A percentile compares a stretch with the other conserved stretches of the same genome.
Evolutionary conservation across 2,888 invertebrate species (phyloP).

Genomic region (Pyrgus malvae): DNA sequence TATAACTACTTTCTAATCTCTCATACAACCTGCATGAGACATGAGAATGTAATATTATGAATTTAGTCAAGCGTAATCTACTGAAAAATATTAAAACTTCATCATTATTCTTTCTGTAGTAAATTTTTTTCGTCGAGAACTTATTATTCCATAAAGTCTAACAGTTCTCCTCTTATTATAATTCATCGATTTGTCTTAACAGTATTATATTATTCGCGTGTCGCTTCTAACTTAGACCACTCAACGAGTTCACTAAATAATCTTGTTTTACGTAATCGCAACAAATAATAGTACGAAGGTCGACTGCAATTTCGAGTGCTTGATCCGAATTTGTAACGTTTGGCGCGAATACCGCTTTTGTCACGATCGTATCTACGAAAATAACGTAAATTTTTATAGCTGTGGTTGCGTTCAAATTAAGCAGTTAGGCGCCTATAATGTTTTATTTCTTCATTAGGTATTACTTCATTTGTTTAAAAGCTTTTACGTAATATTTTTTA

Average conservation of each 20-base stretch:
- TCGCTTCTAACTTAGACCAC: not conserved
- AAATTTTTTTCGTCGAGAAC: no score
- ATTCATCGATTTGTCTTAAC: no score
- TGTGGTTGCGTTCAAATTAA: not conserved
- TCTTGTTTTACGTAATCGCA: conserved; percentile 12
- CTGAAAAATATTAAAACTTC: no score
- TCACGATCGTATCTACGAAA: conserved; percentile 14
- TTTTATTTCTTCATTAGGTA: not conserved
- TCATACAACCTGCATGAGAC: no score
- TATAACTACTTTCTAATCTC: no score
- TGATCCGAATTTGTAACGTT: conserved; percentile 21
- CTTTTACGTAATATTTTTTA: not conserved
- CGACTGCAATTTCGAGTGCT: conserved; percentile 10
- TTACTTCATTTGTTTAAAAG: not conserved
- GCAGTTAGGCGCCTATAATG: not conserved
- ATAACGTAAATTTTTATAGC: not conserved
- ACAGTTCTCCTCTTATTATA: no score
- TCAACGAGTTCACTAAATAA: conserved; percentile 9
- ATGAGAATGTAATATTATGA: no score
- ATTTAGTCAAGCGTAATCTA: no score
- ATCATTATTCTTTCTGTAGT: no score
- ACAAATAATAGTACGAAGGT: conserved; percentile 19
- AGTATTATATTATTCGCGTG: not conserved
- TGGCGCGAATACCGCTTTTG: not conserved
- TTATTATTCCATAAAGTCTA: no score